A percentile compares a stretch with the other conserved stretches of the same genome.
Evolutionary conservation across 2,888 invertebrate species (phyloP).

Genomic region (Cosmorhoe ocellata): DNA sequence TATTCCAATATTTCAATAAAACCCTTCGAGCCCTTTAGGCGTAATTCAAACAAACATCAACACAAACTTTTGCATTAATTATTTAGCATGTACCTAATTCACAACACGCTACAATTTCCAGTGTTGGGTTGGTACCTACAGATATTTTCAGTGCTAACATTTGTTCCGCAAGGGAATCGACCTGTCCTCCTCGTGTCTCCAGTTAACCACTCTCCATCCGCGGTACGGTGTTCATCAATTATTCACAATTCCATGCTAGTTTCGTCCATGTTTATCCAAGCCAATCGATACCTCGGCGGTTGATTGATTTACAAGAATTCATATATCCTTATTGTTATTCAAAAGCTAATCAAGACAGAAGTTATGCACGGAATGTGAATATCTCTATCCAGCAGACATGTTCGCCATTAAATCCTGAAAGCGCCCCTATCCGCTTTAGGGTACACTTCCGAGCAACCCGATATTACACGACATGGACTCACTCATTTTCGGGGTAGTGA

Average conservation of each 20-base stretch:
- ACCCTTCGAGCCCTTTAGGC: no score
- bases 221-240: neutral
- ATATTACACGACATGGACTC: neutral
- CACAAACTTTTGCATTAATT: no score
- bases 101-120: no score
- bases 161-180: no score
- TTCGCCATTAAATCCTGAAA: constrained; percentile 55
- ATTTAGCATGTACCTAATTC: no score
- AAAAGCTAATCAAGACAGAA: constrained; percentile 50
- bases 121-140: no score
- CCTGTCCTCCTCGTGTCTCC: no score
- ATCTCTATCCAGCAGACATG: constrained; percentile 55
- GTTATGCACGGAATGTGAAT: constrained; percentile 56
- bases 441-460: constrained; percentile 1
- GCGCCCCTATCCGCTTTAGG: constrained; percentile 23
- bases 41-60: no score
- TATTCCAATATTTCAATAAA: no score
- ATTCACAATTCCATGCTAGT: neutral
- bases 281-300: no score
- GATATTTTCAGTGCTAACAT: no score
- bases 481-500: neutral
- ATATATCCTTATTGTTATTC: constrained; percentile 4
- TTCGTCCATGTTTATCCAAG: neutral
- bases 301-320: constrained; percentile 1
- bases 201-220: no score